phyloP scores from a whole-genome alignment of 2,113 vertebrate genomes.

The Propithecus coquereli region DNA sequence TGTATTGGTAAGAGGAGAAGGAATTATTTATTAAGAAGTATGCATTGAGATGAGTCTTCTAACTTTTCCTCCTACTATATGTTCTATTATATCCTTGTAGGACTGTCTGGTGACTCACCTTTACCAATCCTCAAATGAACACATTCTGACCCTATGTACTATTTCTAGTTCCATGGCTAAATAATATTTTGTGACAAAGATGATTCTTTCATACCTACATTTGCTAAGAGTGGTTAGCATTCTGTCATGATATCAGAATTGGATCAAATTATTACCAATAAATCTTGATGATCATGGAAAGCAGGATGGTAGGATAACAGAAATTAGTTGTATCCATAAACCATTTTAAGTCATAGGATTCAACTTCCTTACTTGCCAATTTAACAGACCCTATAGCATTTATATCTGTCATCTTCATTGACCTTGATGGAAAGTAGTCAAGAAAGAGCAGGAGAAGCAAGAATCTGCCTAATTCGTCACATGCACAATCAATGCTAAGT shows the following conservation, averaged over 20 bases:
- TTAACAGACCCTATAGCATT: neutral
- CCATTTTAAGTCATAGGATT: neutral
- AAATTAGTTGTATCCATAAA: neutral
- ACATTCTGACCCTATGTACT: neutral
- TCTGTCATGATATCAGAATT: neutral
- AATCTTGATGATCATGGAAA: neutral
- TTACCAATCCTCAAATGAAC: neutral
- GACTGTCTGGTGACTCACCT: neutral
- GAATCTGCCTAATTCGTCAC: neutral
- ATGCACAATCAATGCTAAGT: neutral
- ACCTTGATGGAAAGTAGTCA: neutral
- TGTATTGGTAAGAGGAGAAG: neutral
- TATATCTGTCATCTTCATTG: neutral
- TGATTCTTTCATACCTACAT: neutral
- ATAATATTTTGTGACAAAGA: neutral
- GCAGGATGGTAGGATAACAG: neutral
- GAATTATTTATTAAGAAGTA: neutral
- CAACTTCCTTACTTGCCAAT: neutral
- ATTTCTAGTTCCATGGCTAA: neutral
- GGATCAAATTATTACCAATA: neutral
- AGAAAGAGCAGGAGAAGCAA: neutral
- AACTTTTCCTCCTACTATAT: neutral
- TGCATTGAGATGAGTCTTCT: neutral
- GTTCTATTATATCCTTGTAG: neutral
- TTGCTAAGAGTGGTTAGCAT: neutral